phyloP scores from a whole-genome alignment of 2,113 vertebrate genomes.

The Felis chaus region DNA sequence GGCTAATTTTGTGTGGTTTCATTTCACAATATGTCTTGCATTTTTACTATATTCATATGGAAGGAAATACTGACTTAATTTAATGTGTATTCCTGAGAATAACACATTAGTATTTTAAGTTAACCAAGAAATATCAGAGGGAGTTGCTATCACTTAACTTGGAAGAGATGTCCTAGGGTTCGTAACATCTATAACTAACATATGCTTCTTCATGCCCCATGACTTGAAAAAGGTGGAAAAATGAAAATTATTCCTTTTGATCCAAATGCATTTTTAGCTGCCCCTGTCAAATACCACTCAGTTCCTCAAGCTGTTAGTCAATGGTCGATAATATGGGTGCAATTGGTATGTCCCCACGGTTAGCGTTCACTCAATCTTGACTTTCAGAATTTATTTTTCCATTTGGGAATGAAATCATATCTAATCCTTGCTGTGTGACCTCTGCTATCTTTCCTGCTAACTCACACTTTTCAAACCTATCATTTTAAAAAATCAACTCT shows the following conservation, averaged over 20 bases:
- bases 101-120: background rate
- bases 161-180: too few species aligned
- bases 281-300: fast-evolving
- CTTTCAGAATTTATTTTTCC: background rate
- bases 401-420: background rate
- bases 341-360: fast-evolving
- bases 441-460: background rate
- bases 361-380: background rate
- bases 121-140: background rate
- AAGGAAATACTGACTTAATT: background rate
- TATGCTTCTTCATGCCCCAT: background rate
- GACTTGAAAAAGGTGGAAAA: background rate
- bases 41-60: background rate
- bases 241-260: background rate
- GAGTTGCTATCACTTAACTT: background rate
- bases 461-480: background rate
- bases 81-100: background rate
- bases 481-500: background rate
- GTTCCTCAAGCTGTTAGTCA: background rate
- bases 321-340: fast-evolving
- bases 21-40: background rate
- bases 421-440: background rate
- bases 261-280: too few species aligned
- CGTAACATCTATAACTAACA: too few species aligned
- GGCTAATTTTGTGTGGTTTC: background rate